Conservation (phyloP, 2,797 vertebrate genomes). For the Lemur catta region DNA sequence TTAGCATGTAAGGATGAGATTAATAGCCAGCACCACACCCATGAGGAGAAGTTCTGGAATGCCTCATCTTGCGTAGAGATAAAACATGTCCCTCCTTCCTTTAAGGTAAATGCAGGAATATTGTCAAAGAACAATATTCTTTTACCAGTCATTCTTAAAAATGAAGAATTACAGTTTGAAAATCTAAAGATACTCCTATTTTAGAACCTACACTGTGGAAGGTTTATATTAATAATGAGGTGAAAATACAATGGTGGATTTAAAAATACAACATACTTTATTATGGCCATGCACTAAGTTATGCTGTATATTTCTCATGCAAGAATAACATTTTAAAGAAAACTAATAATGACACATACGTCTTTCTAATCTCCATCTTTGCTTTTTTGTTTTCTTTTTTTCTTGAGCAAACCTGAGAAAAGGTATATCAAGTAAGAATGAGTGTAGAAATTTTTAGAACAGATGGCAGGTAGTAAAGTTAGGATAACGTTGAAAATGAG, state of each 20-base stretch:
- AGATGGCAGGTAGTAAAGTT: neutral
- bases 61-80: neutral
- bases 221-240: neutral
- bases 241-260: neutral
- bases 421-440: neutral
- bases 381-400: neutral
- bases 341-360: neutral
- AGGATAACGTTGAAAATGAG: neutral
- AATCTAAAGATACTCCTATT: conserved; percentile 20
- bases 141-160: neutral
- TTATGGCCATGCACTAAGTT: neutral
- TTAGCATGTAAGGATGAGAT: conserved; percentile 9
- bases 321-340: neutral
- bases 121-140: neutral
- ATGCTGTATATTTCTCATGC: neutral
- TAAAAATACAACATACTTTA: neutral
- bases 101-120: neutral
- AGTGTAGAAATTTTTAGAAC: neutral
- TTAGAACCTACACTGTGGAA: neutral
- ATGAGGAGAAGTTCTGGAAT: conserved; percentile 17
- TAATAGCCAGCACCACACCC: conserved; percentile 32
- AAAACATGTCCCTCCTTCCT: neutral
- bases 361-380: neutral
- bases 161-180: conserved; percentile 3
- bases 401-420: neutral